These are phyloP conservation scores for Diabrotica undecimpunctata DNA, from an alignment of 1,140 invertebrate species.

Conservation along the genomic window DNA sequence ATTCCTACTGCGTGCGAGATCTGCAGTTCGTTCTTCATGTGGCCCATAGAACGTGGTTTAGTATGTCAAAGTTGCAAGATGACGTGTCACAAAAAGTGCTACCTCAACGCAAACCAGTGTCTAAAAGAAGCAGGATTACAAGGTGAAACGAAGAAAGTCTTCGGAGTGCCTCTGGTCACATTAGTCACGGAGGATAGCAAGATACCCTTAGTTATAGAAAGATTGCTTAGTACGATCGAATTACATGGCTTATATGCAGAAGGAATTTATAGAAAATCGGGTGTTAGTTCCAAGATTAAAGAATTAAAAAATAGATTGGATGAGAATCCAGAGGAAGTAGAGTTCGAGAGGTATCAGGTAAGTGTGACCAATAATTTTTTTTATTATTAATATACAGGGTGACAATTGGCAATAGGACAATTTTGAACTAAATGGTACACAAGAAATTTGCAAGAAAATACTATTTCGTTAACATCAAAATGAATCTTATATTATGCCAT, in stretches of 20 bases:
- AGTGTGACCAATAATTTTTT: conserved; percentile 4
- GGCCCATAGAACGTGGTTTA: conserved; percentile 89
- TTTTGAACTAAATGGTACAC: too few relatives aligned
- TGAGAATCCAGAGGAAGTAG: conserved; percentile 65
- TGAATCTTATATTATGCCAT: too few relatives aligned
- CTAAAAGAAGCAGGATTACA: conserved; percentile 56
- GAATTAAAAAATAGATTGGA: conserved; percentile 72
- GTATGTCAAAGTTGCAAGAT: conserved; percentile 84
- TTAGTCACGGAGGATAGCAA: conserved; percentile 70
- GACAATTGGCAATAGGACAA: too few relatives aligned
- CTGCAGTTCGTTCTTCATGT: conserved; percentile 90
- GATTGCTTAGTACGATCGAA: conserved; percentile 86
- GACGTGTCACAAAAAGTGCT: conserved; percentile 93
- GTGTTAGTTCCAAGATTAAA: conserved; percentile 75
- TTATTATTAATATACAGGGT: too few relatives aligned
- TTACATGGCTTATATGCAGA: conserved; percentile 88
- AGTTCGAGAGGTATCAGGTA: conserved; percentile 63
- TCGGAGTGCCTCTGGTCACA: conserved; percentile 70
- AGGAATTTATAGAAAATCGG: conserved; percentile 91
- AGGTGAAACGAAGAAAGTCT: conserved; percentile 61
- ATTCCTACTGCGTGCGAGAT: conserved; percentile 96
- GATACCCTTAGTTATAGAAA: conserved; percentile 82
- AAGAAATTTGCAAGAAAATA: too few relatives aligned
- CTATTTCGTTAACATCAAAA: too few relatives aligned
- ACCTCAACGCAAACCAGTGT: conserved; percentile 62